Percentiles rank a stretch among this genome's conserved stretches.
Evolutionary conservation across 2,888 invertebrate genomes (phyloP).

Genomic region (Oscheius sp.): DNA sequence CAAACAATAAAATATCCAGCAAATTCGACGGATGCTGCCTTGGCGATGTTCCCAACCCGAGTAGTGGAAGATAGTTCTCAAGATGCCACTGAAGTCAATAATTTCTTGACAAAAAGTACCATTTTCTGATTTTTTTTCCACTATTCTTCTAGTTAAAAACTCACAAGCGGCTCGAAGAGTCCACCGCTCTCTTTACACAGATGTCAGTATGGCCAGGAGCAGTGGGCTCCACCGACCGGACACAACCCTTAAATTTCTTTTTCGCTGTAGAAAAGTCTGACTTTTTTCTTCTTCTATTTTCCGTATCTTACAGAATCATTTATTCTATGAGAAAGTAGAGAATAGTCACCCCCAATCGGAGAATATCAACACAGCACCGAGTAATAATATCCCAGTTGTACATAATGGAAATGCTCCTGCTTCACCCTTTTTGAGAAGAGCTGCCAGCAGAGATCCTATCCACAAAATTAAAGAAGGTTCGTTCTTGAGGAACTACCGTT

Average conservation of each 20-base stretch:
- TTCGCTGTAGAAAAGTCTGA: slow-evolving; percentile 23
- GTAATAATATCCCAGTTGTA: background rate
- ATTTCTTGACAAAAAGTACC: background rate
- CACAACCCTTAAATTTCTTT: slow-evolving; percentile 4
- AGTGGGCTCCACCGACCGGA: background rate
- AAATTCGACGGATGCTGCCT: background rate
- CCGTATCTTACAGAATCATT: slow-evolving; percentile 11
- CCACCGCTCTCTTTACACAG: background rate
- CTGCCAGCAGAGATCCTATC: slow-evolving; percentile 25
- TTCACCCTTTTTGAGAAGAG: slow-evolving; percentile 25
- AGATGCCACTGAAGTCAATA: slow-evolving; percentile 19
- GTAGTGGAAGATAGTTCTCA: background rate
- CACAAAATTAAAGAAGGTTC: slow-evolving; percentile 26
- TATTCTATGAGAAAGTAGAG: slow-evolving; percentile 2
- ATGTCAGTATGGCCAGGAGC: background rate
- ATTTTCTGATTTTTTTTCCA: background rate
- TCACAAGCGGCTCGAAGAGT: background rate
- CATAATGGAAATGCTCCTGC: background rate
- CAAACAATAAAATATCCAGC: background rate
- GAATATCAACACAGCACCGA: background rate
- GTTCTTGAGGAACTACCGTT: background rate
- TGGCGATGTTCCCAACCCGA: slow-evolving; percentile 15
- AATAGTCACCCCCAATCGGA: background rate
- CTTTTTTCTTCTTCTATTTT: background rate
- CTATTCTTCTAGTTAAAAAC: background rate